Evolutionary conservation across 1,140 invertebrate species (phyloP).

Genomic region (Zaprionus inermis): DNA sequence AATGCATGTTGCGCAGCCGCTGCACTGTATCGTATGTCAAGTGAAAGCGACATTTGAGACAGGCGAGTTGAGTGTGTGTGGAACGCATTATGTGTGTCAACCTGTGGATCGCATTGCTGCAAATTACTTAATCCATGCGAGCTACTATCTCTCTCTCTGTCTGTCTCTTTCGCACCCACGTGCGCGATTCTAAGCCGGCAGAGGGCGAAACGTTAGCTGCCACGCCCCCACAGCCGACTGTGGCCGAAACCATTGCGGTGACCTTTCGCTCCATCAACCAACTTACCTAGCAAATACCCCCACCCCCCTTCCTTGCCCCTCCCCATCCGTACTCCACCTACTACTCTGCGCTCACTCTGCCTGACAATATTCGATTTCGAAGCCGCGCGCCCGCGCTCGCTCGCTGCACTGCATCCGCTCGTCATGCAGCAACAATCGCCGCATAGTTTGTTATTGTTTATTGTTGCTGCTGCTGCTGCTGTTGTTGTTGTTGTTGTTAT

Average conservation of each 20-base stretch:
- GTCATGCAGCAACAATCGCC: conserved; percentile 52
- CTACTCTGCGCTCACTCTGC: not conserved
- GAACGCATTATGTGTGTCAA: conserved; percentile 31
- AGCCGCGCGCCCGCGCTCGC: no score
- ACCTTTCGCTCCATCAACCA: not conserved
- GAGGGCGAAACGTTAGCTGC: not conserved
- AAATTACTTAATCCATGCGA: not conserved
- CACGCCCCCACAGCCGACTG: not conserved
- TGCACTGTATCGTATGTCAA: conserved; percentile 30
- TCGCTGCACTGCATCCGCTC: conserved; percentile 51
- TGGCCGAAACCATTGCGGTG: not conserved
- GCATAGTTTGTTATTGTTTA: conserved; percentile 28
- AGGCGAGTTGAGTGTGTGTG: conserved; percentile 9
- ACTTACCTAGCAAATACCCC: not conserved
- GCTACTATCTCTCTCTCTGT: not conserved
- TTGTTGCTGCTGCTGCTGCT: no score
- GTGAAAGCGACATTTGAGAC: conserved; percentile 42
- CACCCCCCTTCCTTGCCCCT: not conserved
- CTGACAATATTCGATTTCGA: conserved; percentile 62
- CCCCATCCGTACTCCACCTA: not conserved
- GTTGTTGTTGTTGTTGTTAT: conserved; percentile 30
- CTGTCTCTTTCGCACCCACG: not conserved
- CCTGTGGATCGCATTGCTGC: conserved; percentile 21
- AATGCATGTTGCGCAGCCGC: conserved; percentile 8
- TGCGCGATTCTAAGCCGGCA: not conserved